Conservation (phyloP, 2,113 vertebrate species). For the Microcebus griseorufus region DNA sequence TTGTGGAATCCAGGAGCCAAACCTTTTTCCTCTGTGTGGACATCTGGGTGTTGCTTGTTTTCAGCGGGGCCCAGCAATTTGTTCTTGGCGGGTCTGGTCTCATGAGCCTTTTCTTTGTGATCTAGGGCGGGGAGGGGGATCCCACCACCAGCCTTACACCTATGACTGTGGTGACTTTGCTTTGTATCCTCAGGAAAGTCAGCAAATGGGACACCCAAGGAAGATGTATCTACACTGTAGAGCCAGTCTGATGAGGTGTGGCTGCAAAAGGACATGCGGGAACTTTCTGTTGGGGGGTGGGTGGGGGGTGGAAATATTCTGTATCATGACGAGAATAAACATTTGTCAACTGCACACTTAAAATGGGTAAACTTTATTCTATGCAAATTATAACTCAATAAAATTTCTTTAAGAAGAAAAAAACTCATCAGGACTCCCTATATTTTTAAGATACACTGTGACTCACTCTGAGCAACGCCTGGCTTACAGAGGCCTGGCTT, state of each 20-base stretch:
- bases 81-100: too few species aligned
- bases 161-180: background rate
- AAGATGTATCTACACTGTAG: background rate
- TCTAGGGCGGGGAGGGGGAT: too few species aligned
- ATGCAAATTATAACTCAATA: background rate
- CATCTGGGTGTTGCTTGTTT: too few species aligned
- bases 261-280: background rate
- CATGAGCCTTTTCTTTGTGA: too few species aligned
- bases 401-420: background rate
- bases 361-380: background rate
- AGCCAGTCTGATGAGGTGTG: background rate
- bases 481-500: background rate
- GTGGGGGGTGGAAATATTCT: background rate
- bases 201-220: background rate
- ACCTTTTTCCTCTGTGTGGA: too few species aligned
- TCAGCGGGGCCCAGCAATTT: too few species aligned
- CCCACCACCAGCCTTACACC: too few species aligned
- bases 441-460: background rate
- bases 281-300: background rate
- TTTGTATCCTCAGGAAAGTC: background rate
- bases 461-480: background rate
- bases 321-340: background rate
- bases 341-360: background rate
- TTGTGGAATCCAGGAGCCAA: too few species aligned
- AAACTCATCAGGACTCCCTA: background rate